Base-by-base conservation (phyloP, 2,113 vertebrate species). In the Garra rufa region DNA sequence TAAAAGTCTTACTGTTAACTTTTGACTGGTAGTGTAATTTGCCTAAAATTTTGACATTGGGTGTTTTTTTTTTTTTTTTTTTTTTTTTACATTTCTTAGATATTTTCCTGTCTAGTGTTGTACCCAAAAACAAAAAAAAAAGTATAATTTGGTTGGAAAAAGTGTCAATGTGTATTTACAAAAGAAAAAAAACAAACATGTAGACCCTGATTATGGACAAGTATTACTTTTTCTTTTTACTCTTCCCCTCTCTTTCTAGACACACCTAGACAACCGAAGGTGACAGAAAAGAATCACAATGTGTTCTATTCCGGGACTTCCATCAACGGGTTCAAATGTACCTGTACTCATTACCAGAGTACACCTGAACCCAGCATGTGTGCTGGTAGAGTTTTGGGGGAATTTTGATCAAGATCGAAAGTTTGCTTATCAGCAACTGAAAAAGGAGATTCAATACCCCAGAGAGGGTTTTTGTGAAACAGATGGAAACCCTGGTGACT, bases 381-480 rank as follows among this genome's bases (percentile, higher is more conserved):
- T 93, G 1, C 70, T 97, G 0, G 93, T 96, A 50, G 93, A 94
- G 85, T 93, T 99, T 1, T 97, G 96, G 97, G 96, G 94, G 0
- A 93, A 92, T 26, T 94, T 95, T 84, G 84, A 89, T 46, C 92
- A 94, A 0, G 91, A 95, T 7, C 92, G 86, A n/a, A 81, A 81
- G 0, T 87, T 81, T 0, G 94, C 94, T 5, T 96, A 97, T 63
- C 30, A 87, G 59, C 78, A 9, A 3, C 90, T 97, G 34, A 88
- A 79, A 50, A 88, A 50, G 8, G 93, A 95, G 28, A 93, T 97
- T 76, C 97, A 97, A 85, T 91, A 78, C 5, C 94, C 89, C 8
- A 92, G 92, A 75, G 89, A 91, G 2, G 19, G 76, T 11, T 90
- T 95, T 89, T 84, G 76, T 0, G 91, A 91, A 3, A 30, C 61